Conservation (phyloP, 2,888 invertebrate species). For the Cryptocheilus praepositus region DNA sequence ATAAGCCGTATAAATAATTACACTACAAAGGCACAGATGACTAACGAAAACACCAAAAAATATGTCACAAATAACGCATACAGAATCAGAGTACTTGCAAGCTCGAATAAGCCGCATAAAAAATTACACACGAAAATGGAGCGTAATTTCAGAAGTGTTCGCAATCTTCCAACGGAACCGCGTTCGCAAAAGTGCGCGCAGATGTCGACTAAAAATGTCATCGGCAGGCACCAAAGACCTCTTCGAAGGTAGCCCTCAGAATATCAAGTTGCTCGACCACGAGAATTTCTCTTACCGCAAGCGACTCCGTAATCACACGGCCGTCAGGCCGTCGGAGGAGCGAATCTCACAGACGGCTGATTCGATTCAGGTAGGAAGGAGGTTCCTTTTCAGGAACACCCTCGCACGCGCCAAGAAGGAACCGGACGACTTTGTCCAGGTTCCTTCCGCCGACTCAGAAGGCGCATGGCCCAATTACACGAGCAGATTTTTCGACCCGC, state of each 20-base stretch:
- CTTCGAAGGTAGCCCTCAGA: too few relatives aligned
- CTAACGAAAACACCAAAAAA: too few relatives aligned
- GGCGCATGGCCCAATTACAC: constrained; percentile 61
- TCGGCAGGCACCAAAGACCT: too few relatives aligned
- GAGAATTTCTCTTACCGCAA: constrained; percentile 5
- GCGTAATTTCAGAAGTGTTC: too few relatives aligned
- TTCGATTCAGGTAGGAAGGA: constrained; percentile 19
- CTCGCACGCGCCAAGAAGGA: constrained; percentile 47
- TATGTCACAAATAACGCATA: too few relatives aligned
- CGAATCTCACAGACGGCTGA: constrained; percentile 18
- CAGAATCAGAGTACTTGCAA: too few relatives aligned
- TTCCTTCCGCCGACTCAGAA: constrained; percentile 13
- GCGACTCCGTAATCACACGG: constrained; percentile 47
- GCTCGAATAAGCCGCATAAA: too few relatives aligned
- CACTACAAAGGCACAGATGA: too few relatives aligned
- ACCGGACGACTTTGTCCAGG: constrained; percentile 11
- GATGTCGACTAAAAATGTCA: too few relatives aligned
- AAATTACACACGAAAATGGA: too few relatives aligned
- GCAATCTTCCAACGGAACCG: not conserved
- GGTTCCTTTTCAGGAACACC: constrained; percentile 44
- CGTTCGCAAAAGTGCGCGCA: too few relatives aligned
- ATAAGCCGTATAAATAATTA: too few relatives aligned
- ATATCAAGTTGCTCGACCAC: constrained; percentile 7
- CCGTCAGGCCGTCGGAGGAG: constrained; percentile 45
- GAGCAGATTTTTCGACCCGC: constrained; percentile 43